A percentile compares a stretch with the other conserved stretches of the same genome.
Conservation (phyloP, 2,888 invertebrate species). For the Bombyx huttoni region DNA sequence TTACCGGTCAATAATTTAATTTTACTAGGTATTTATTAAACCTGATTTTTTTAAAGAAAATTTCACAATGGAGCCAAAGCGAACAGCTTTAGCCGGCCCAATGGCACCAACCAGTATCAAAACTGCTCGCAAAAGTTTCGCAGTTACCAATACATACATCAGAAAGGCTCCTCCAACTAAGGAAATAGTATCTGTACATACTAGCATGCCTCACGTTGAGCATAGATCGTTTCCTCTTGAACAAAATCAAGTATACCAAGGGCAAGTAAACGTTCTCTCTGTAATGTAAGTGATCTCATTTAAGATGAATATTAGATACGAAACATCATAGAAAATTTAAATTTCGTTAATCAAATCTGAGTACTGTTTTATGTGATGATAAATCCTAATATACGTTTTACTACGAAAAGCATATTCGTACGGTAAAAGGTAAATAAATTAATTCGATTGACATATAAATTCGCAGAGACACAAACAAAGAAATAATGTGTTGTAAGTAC, state of each 20-base stretch:
- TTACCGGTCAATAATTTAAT: too few relatives aligned
- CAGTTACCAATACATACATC: slow-evolving; percentile 22
- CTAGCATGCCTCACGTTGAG: slow-evolving; percentile 45
- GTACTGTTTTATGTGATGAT: too few relatives aligned
- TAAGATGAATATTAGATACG: too few relatives aligned
- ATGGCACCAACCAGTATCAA: slow-evolving; percentile 37
- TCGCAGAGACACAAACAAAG: slow-evolving; percentile 64
- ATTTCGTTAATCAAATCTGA: too few relatives aligned
- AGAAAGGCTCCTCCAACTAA: slow-evolving; percentile 28
- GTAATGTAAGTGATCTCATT: slow-evolving; percentile 36
- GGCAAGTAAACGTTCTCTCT: slow-evolving; percentile 51
- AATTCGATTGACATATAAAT: not conserved
- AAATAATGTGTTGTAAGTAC: slow-evolving; percentile 73
- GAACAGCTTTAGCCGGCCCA: slow-evolving; percentile 39
- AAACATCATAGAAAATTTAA: too few relatives aligned
- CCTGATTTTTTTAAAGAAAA: not conserved
- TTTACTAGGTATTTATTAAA: too few relatives aligned
- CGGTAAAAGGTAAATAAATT: too few relatives aligned
- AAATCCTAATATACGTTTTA: too few relatives aligned
- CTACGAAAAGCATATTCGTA: too few relatives aligned
- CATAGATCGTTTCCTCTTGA: slow-evolving; percentile 31
- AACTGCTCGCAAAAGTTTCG: slow-evolving; percentile 37
- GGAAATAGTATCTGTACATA: slow-evolving; percentile 47
- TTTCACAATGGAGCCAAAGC: slow-evolving; percentile 39
- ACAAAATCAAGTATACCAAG: slow-evolving; percentile 48